Evolutionary conservation across 2,797 vertebrate species (phyloP), one percentile per base, ranked within the genome.

Genomic region (Danio jaintianensis): DNA sequence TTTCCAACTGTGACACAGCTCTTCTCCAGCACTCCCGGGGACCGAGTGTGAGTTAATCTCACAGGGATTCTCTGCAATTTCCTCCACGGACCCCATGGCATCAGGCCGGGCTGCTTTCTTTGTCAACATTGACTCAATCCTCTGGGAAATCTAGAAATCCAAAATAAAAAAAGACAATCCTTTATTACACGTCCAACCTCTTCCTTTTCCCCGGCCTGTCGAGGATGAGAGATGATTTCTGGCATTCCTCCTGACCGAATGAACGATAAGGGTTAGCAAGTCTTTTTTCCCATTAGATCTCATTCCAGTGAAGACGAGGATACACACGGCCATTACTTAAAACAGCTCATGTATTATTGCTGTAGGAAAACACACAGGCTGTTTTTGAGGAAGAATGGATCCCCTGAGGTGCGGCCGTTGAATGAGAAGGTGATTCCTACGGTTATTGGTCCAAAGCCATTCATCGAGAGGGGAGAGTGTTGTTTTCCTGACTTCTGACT

Each of bases 401-500:
- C 82, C 80, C 78, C 62, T 52, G 72, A 40, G 55, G 76, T 13
- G 42, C 15, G 29, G 69, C 13, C 12, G 38, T 84, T 82, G 77
- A 83, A 80, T 20, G 4, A 62, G 13, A 62, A 78, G 58, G 20
- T 75, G 78, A 78, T 66, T 56, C 59, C 66, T 73, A 38, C 64
- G 74, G 70, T 63, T 58, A 63, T 75, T 83, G 52, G 66, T 75
- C 22, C n/a, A 12, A 42, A 48, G 50, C 82, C 77, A 78, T 40
- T 64, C 47, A 59, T 80, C 15, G n/a, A 80, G 62, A 70, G 45
- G 75, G 62, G 59, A n/a, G 67, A 62, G 36, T 4, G 5, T 64
- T 77, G 84, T 77, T 77, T 82, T 83, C 50, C 63, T 74, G 62
- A 82, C 84, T 85, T 63, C 40, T 78, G 79, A 81, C 68, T 84